Evolutionary conservation across 2,113 vertebrate genomes (phyloP).

Genomic region (Connochaetes taurinus): DNA sequence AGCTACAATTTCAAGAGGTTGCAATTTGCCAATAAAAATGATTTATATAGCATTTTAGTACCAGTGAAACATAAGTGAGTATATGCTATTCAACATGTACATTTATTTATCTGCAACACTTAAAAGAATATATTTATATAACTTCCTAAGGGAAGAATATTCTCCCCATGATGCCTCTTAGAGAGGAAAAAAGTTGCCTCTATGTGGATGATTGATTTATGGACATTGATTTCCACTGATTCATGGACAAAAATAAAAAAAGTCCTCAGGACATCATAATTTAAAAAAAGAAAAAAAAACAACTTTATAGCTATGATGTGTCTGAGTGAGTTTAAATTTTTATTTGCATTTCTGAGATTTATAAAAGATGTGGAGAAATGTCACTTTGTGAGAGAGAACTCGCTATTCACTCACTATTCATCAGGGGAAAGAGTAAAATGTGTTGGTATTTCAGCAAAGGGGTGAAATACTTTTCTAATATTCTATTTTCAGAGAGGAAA

Average conservation of each 20-base stretch:
- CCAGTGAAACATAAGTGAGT: background rate
- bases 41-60: background rate
- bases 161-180: background rate
- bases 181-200: background rate
- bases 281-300: background rate
- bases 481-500: background rate
- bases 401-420: background rate
- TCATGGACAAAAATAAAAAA: background rate
- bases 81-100: background rate
- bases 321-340: slow-evolving; percentile 35
- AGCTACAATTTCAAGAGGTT: background rate
- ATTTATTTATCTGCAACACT: background rate
- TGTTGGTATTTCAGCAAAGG: slow-evolving; percentile 24
- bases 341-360: slow-evolving; percentile 40
- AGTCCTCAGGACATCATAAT: background rate
- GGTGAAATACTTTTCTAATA: slow-evolving; percentile 20
- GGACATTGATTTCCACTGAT: background rate
- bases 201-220: background rate
- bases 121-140: slow-evolving; percentile 7
- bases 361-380: background rate
- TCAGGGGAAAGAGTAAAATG: background rate
- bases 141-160: background rate
- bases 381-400: slow-evolving; percentile 12
- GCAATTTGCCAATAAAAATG: background rate
- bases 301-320: background rate